Base-by-base conservation (phyloP, 2,888 invertebrate genomes). In the Galerucella pusilla region DNA sequence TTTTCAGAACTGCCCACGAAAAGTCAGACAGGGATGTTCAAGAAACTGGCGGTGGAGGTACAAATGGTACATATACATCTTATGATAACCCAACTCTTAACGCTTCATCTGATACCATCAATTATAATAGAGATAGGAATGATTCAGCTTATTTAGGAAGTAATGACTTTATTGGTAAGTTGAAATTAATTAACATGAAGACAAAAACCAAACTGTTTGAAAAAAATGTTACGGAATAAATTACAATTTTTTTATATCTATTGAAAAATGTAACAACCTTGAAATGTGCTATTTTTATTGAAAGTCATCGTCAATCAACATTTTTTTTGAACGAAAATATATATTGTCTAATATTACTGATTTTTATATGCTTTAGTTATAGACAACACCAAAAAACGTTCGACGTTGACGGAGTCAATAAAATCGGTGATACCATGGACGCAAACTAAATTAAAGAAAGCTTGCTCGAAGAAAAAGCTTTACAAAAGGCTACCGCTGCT, bases 401-500 rank as follows among this genome's bases (percentile, higher is more conserved):
- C 74, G n/a, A 74, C 79, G 2, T 52, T 73, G 49, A 63, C 75
- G 9, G 81, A 85, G 49, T 76, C 79, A 14, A 73, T 84, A 7
- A 81, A 83, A 75, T 77, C 81, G 3, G 74, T 83, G 42, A 77
- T 78, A 46, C 81, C 83, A 28, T 90, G 90, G 88, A 81, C 90
- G 2, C 87, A 85, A 72, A 86, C 87, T 74, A 89, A 89, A 82
- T 84, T 88, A 3, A 86, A 84, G 71, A 88, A 88, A 49, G 85
- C 88, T 9, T 92, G 92, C 83, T 94, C 92, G 71, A 92, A 91
- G 83, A 95, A 95, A 88, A 93, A 91, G 77, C 89, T 96, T 35
- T 90, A 92, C 87, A 94, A 93, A 86, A 90, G 94, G 74, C 83
- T 96, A 68, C 96, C 97, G 9, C 90, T 96, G 70, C 85, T 93